phyloP scores from a whole-genome alignment of 2,888 invertebrate genomes.

The Geophilus truncorum region DNA sequence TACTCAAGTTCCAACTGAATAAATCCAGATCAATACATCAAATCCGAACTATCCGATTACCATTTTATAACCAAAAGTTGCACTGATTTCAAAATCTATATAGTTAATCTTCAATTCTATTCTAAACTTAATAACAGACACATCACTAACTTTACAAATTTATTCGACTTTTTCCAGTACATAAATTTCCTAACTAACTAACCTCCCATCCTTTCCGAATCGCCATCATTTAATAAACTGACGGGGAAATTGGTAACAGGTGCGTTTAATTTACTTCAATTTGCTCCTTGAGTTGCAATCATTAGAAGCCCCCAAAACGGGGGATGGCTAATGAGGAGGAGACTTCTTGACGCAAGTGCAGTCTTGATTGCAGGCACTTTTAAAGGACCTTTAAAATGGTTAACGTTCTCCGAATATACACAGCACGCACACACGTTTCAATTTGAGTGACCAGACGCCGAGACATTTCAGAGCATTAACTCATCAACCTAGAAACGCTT shows the following conservation, averaged over 20 bases:
- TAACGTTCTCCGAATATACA: background rate
- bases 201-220: background rate
- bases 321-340: conserved; percentile 4
- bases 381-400: background rate
- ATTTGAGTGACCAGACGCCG: background rate
- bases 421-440: background rate
- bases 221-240: background rate
- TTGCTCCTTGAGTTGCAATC: conserved; percentile 4
- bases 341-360: background rate
- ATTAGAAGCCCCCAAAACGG: background rate
- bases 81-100: too few species aligned
- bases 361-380: background rate
- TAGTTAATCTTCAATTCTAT: too few species aligned
- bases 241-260: conserved; percentile 10
- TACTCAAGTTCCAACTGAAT: too few species aligned
- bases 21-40: too few species aligned
- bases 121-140: too few species aligned
- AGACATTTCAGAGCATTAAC: background rate
- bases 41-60: too few species aligned
- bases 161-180: background rate
- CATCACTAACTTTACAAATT: too few species aligned
- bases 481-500: background rate
- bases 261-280: conserved; percentile 5
- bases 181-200: background rate
- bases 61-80: too few species aligned